Base-by-base conservation (phyloP, 2,113 vertebrate genomes). In the Hyperopisus bebe region DNA sequence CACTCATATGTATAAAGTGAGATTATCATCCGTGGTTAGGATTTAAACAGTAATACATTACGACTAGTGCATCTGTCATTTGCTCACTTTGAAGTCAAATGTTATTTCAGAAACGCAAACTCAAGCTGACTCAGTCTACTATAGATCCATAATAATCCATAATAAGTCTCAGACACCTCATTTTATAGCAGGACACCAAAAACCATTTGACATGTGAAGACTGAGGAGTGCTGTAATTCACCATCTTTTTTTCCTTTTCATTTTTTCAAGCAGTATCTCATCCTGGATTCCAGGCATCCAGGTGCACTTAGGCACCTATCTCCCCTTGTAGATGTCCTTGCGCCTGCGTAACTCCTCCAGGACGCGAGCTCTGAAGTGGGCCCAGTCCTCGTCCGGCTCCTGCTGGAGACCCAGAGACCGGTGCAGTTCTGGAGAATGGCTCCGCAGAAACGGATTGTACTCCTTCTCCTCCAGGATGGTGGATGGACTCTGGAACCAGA, bases 361-460 rank as follows among this genome's bases (percentile, higher is more conserved):
- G 27, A 99, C 96, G 0, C 97, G 95, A 31, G 98, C 97, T 2
- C 98, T 95, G 90, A 98, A 99, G 89, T 82, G 92, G 0, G 93
- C 94, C 3, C 94, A 95, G 51, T 98, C 96, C 89, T 97, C 97
- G 0, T 94, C 95, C 0, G 77, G n/a, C 0, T 93, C 91, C 8
- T 92, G 96, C 92, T 95, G 94, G 19, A 98, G 92, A 24, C 96
- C 97, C 92, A 99, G 93, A 0, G 96, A 96, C 89, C 93, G 94
- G 46, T 99, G 98, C 90, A 99, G 96, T 24, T 97, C 97, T 0
- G 92, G 91, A 50, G 90, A 95, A 92, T 99, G 97, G 31, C 96
- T 98, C 90, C 98, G 94, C 92, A 99, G 94, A 94, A 99, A 99
- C 0, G 98, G 98, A 91, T 99, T 99, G 94, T 99, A 99, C 86